phyloP scores from a whole-genome alignment of 2,797 vertebrate species.

The Orestias chungarensis region DNA sequence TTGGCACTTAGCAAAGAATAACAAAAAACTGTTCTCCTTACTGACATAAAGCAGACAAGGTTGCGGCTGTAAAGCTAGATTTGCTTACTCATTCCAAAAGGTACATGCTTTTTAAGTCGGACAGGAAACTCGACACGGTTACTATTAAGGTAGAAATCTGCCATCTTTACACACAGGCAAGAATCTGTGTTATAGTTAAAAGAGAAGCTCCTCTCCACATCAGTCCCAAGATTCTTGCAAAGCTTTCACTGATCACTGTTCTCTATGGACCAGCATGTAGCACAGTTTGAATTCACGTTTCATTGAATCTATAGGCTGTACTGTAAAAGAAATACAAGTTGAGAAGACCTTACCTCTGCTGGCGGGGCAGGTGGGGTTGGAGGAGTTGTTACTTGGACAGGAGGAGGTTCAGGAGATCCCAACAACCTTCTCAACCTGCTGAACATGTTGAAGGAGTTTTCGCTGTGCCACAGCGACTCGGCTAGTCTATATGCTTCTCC shows the following conservation, averaged over 20 bases:
- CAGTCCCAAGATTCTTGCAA: conserved; percentile 39
- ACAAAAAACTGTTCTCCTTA: not conserved
- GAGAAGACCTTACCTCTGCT: conserved; percentile 61
- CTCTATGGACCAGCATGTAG: not conserved
- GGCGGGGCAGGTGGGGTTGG: conserved; percentile 38
- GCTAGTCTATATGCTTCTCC: conserved; percentile 12
- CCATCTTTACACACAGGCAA: not conserved
- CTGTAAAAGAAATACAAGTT: not conserved
- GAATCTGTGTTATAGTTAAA: not conserved
- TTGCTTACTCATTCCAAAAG: too few relatives aligned
- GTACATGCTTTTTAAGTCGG: not conserved
- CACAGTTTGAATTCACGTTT: not conserved
- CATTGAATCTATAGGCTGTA: not conserved
- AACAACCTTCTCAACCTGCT: conserved; percentile 61
- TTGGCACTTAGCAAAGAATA: too few relatives aligned
- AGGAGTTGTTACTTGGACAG: conserved; percentile 6
- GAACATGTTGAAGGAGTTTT: conserved; percentile 61
- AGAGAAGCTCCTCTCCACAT: not conserved
- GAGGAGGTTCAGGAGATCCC: conserved; percentile 43
- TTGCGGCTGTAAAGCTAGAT: not conserved
- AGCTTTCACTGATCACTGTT: not conserved
- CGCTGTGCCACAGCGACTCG: conserved; percentile 1
- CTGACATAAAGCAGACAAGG: not conserved
- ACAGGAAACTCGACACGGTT: not conserved
- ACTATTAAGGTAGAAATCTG: not conserved